Evolutionary conservation across 2,888 invertebrate genomes (phyloP).

Genomic region (Vesta saturnalis): DNA sequence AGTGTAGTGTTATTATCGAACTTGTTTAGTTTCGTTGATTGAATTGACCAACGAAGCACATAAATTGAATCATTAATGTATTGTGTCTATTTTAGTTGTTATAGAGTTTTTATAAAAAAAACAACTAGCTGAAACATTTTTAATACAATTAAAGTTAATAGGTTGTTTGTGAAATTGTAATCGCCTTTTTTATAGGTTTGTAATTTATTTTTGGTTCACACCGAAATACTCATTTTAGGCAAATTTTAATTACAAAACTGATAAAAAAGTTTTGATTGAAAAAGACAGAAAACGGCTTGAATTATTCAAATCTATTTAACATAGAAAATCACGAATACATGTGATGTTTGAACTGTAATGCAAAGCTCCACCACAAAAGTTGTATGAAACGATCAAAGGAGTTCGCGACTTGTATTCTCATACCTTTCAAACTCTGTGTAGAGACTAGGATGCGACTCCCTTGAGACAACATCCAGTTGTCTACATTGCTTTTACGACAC

Average conservation of each 20-base stretch:
- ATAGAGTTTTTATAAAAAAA: background rate
- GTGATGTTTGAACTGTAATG: conserved; percentile 11
- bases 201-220: too few species aligned
- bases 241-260: background rate
- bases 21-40: conserved; percentile 42
- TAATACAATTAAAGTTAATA: too few species aligned
- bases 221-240: too few species aligned
- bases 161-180: too few species aligned
- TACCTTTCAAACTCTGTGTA: conserved; percentile 21
- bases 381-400: conserved; percentile 27
- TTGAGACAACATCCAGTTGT: conserved; percentile 28
- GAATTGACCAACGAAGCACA: conserved; percentile 43
- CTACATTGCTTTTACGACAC: conserved; percentile 30
- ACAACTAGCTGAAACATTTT: too few species aligned
- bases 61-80: background rate
- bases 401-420: conserved; percentile 21
- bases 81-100: background rate
- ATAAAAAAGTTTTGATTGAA: background rate
- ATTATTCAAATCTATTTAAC: conserved; percentile 7
- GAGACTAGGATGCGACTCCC: conserved; percentile 21
- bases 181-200: too few species aligned
- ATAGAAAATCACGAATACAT: conserved; percentile 11
- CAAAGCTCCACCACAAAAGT: conserved; percentile 20
- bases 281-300: background rate
- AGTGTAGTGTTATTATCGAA: conserved; percentile 34